phyloP scores from a whole-genome alignment of 2,113 vertebrate genomes.

The Grantiella picta region DNA sequence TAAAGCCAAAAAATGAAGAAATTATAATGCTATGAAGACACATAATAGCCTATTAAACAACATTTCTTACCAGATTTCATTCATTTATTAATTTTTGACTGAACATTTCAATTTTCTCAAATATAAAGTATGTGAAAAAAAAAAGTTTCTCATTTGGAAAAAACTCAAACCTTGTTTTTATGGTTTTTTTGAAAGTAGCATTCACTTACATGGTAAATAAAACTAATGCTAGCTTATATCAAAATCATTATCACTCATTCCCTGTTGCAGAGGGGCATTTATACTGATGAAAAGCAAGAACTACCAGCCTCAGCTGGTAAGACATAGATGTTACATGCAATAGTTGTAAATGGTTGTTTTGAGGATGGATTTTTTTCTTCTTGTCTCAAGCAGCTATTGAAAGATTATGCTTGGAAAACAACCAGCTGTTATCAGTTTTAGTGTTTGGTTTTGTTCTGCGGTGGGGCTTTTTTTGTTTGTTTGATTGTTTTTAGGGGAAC shows the following conservation, averaged over 20 bases:
- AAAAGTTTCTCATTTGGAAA: neutral
- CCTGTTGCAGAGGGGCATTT: neutral
- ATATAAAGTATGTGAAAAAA: neutral
- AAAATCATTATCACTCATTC: slow-evolving; percentile 2
- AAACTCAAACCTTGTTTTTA: neutral
- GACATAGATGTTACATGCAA: neutral
- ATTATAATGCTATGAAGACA: neutral
- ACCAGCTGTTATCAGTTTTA: slow-evolving; percentile 19
- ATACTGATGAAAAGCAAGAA: neutral
- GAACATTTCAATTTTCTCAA: neutral
- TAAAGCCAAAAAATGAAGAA: neutral
- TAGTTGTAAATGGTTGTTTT: neutral
- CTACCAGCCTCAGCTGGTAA: neutral
- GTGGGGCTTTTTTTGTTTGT: neutral
- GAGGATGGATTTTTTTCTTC: neutral
- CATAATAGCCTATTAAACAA: neutral
- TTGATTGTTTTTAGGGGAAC: neutral
- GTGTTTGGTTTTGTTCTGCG: neutral
- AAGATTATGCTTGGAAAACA: slow-evolving; percentile 27
- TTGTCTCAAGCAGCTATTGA: slow-evolving; percentile 1
- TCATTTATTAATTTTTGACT: neutral
- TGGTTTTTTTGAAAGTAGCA: neutral
- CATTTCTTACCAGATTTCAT: neutral
- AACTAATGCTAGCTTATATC: neutral
- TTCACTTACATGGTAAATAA: neutral